Evolutionary conservation across 2,888 invertebrate species (phyloP).

Genomic region (Chorisops tibialis): DNA sequence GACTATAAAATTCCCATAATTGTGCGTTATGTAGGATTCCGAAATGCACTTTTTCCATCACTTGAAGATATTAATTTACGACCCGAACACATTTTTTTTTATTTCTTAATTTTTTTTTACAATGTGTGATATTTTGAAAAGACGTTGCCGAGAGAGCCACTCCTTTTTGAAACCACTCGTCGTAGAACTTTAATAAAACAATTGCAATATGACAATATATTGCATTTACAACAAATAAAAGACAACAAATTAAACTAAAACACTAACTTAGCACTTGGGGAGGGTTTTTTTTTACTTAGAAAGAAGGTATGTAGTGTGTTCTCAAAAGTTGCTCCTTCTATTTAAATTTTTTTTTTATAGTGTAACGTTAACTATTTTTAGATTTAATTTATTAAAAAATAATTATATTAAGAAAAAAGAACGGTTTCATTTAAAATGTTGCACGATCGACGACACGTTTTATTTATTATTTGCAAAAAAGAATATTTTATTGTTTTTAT

Average conservation of each 20-base stretch:
- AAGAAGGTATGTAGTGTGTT: too few species aligned
- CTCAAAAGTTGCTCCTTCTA: too few species aligned
- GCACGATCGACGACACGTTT: neutral
- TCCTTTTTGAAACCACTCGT: neutral
- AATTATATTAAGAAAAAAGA: too few species aligned
- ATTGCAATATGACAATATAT: conserved; percentile 13
- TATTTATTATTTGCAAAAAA: neutral
- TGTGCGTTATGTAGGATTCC: conserved; percentile 13
- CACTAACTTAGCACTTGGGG: conserved; percentile 11
- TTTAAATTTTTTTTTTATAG: too few species aligned
- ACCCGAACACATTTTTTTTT: conserved; percentile 9
- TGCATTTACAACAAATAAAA: conserved; percentile 4
- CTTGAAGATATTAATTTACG: neutral
- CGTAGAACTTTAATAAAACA: neutral
- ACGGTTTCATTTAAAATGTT: neutral
- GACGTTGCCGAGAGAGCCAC: neutral
- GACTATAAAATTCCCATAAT: conserved; percentile 17
- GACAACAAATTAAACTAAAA: conserved; percentile 17
- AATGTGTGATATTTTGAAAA: neutral
- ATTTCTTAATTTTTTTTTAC: conserved; percentile 2
- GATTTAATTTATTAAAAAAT: too few species aligned
- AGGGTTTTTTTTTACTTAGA: neutral
- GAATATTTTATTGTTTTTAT: neutral
- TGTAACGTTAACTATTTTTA: too few species aligned
- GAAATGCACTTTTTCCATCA: conserved; percentile 18